These are phyloP conservation scores for Leptopilina syphax DNA, from an alignment of 2,888 invertebrate genomes.

Conservation along the genomic window DNA sequence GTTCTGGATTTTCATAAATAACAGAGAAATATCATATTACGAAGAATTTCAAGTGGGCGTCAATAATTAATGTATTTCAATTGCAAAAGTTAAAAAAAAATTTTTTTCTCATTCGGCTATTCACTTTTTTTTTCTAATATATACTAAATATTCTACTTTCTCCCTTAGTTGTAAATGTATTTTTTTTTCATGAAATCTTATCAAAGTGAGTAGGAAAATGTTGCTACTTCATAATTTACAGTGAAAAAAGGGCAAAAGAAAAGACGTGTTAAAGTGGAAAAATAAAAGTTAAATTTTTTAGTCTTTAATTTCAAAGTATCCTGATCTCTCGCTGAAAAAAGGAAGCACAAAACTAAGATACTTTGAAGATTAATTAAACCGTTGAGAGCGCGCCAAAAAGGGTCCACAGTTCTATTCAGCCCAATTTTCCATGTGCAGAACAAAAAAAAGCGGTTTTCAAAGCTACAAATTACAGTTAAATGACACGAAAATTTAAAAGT, in stretches of 20 bases:
- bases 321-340: background rate
- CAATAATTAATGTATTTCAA: background rate
- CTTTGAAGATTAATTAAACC: slow-evolving; percentile 7
- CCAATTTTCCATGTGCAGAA: background rate
- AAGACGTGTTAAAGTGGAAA: background rate
- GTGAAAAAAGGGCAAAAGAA: background rate
- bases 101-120: background rate
- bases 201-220: background rate
- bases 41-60: background rate
- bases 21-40: background rate
- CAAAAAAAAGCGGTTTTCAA: background rate
- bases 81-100: background rate
- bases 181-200: too few relatives aligned
- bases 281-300: background rate
- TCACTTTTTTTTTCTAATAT: background rate
- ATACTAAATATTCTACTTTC: too few relatives aligned
- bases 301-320: slow-evolving; percentile 1
- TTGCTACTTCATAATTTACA: background rate
- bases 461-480: background rate
- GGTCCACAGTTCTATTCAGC: background rate
- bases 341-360: background rate
- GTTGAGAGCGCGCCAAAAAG: background rate
- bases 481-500: background rate
- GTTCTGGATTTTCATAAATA: slow-evolving; percentile 5
- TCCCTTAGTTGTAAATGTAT: too few relatives aligned